phyloP scores from a whole-genome alignment of 2,797 vertebrate genomes.

The Anabas testudineus region DNA sequence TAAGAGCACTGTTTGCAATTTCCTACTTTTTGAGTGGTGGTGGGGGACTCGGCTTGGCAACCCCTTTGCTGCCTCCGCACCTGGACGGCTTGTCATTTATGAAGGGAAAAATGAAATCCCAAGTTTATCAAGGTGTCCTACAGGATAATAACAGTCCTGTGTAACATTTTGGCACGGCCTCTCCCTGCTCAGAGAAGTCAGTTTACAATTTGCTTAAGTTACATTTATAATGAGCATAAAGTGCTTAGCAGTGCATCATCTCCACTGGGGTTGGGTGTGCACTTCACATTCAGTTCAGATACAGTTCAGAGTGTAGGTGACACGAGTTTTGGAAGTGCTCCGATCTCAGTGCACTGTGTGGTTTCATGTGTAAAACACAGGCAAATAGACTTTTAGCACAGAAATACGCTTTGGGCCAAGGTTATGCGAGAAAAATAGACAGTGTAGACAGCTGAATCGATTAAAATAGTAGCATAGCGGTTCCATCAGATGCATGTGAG shows the following conservation, averaged over 20 bases:
- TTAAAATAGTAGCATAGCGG: neutral
- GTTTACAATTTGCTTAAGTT: slow-evolving; percentile 17
- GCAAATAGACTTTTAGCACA: neutral
- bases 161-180: slow-evolving; percentile 7
- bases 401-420: neutral
- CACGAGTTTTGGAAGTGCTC: neutral
- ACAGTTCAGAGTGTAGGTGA: too few relatives aligned
- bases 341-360: too few relatives aligned
- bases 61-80: too few relatives aligned
- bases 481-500: neutral
- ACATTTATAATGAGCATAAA: slow-evolving; percentile 8
- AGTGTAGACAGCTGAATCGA: neutral
- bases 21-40: neutral
- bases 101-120: too few relatives aligned
- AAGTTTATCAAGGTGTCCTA: too few relatives aligned
- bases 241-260: neutral
- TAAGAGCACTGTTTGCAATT: too few relatives aligned
- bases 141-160: slow-evolving; percentile 1
- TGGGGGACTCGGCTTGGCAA: too few relatives aligned
- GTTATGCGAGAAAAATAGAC: neutral
- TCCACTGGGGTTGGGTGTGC: neutral
- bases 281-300: neutral
- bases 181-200: neutral
- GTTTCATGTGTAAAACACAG: neutral
- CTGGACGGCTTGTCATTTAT: too few relatives aligned